phyloP scores from a whole-genome alignment of 2,797 vertebrate species.

The Megaceryle alcyon region DNA sequence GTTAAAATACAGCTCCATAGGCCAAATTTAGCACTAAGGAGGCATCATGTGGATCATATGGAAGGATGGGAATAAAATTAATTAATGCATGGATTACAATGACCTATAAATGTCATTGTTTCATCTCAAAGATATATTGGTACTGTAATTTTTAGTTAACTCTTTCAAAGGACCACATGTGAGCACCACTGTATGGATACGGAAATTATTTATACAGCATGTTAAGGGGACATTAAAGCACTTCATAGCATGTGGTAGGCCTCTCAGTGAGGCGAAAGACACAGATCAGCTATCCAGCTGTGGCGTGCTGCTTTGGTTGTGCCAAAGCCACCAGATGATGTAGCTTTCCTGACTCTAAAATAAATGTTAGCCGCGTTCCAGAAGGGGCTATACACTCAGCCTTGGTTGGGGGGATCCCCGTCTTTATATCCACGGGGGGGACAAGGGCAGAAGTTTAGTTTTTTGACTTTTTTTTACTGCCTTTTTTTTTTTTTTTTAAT shows the following conservation, averaged over 20 bases:
- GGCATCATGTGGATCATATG: slow-evolving; percentile 65
- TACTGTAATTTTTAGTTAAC: slow-evolving; percentile 70
- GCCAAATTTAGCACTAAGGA: slow-evolving; percentile 55
- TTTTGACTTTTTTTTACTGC: background rate
- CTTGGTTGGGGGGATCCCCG: background rate
- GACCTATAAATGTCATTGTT: slow-evolving; percentile 76
- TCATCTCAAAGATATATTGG: slow-evolving; percentile 72
- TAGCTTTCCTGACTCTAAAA: background rate
- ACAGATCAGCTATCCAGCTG: slow-evolving; percentile 64
- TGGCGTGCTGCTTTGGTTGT: slow-evolving; percentile 13
- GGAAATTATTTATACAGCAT: slow-evolving; percentile 66
- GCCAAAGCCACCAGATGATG: slow-evolving; percentile 61
- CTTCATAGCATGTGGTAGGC: slow-evolving; percentile 54
- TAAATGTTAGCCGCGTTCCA: background rate
- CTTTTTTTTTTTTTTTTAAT: background rate
- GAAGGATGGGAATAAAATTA: slow-evolving; percentile 72
- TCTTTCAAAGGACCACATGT: slow-evolving; percentile 75
- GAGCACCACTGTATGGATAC: slow-evolving; percentile 39
- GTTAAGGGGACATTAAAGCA: slow-evolving; percentile 65
- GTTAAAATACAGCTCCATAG: background rate
- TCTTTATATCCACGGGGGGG: background rate
- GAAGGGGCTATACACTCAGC: background rate
- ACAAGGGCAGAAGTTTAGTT: background rate
- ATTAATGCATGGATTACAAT: slow-evolving; percentile 76
- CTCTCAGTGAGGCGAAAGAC: slow-evolving; percentile 17